Conservation (phyloP, 2,888 invertebrate genomes). For the Pyralis farinalis region DNA sequence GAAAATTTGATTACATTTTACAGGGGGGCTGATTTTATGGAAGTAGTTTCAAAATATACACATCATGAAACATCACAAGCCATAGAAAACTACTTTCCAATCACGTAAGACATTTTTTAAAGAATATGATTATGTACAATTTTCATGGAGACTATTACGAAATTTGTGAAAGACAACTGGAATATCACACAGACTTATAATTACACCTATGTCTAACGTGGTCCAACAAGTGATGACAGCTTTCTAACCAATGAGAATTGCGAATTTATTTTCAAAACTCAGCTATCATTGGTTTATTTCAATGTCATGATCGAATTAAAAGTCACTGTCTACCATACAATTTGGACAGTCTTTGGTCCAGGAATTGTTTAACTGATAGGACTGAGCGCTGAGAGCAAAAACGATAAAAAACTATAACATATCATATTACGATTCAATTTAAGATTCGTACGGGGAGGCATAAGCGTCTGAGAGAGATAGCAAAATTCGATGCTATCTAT, state of each 20-base stretch:
- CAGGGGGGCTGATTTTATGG: conserved; percentile 26
- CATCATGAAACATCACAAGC: conserved; percentile 58
- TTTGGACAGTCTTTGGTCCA: too few relatives aligned
- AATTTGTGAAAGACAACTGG: conserved; percentile 42
- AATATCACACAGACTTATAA: too few relatives aligned
- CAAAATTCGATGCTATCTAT: too few relatives aligned
- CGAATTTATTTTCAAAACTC: neutral
- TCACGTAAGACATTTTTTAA: conserved; percentile 37
- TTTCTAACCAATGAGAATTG: neutral
- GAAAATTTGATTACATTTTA: conserved; percentile 59
- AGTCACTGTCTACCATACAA: too few relatives aligned
- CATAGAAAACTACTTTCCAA: conserved; percentile 49
- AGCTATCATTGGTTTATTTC: neutral
- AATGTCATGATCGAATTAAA: neutral
- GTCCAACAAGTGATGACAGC: neutral
- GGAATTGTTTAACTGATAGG: too few relatives aligned
- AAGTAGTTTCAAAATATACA: conserved; percentile 32
- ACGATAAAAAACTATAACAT: too few relatives aligned
- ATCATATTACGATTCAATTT: too few relatives aligned
- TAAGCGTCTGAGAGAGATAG: too few relatives aligned
- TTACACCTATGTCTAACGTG: conserved; percentile 3
- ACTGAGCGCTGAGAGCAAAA: too few relatives aligned
- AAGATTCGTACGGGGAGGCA: too few relatives aligned
- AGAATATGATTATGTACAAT: conserved; percentile 27
- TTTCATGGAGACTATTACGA: conserved; percentile 42